Evolutionary conservation across 2,888 invertebrate genomes (phyloP).

Genomic region (Drosophila antonietae): DNA sequence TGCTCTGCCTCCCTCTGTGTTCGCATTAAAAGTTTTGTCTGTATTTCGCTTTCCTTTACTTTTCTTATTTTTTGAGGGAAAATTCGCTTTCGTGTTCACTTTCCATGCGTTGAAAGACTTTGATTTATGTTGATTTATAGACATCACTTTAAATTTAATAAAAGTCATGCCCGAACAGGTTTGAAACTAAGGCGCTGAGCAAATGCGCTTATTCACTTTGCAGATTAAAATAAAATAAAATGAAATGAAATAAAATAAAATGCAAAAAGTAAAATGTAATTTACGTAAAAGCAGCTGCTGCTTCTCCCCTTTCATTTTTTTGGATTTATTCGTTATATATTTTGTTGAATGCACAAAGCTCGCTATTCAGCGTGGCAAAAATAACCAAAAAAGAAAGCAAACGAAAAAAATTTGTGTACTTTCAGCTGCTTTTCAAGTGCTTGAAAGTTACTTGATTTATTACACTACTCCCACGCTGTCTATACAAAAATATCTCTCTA

Average conservation of each 20-base stretch:
- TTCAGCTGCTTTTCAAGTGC: slow-evolving; percentile 71
- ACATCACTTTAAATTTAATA: slow-evolving; percentile 78
- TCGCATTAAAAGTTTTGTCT: slow-evolving; percentile 62
- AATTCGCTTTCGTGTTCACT: slow-evolving; percentile 52
- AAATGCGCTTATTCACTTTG: slow-evolving; percentile 76
- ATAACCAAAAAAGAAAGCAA: too few relatives aligned
- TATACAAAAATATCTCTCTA: slow-evolving; percentile 4
- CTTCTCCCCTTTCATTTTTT: slow-evolving; percentile 2
- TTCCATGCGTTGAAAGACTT: slow-evolving; percentile 56
- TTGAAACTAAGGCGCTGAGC: slow-evolving; percentile 41
- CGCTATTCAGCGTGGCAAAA: slow-evolving; percentile 36
- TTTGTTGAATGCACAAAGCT: slow-evolving; percentile 55
- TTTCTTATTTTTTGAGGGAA: slow-evolving; percentile 1
- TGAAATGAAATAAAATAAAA: slow-evolving; percentile 27
- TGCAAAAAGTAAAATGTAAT: slow-evolving; percentile 68
- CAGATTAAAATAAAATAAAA: slow-evolving; percentile 64
- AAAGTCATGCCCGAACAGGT: slow-evolving; percentile 65
- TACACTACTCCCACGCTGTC: slow-evolving; percentile 47
- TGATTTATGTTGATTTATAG: slow-evolving; percentile 81
- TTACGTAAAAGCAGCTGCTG: slow-evolving; percentile 71
- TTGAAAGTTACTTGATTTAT: slow-evolving; percentile 79
- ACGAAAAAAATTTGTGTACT: slow-evolving; percentile 44
- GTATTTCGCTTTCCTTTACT: background rate
- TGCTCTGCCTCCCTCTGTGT: background rate
- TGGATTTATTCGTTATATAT: slow-evolving; percentile 43